These are phyloP conservation scores for Chitala chitala DNA, from an alignment of 2,113 vertebrate species.

Conservation along the genomic window DNA sequence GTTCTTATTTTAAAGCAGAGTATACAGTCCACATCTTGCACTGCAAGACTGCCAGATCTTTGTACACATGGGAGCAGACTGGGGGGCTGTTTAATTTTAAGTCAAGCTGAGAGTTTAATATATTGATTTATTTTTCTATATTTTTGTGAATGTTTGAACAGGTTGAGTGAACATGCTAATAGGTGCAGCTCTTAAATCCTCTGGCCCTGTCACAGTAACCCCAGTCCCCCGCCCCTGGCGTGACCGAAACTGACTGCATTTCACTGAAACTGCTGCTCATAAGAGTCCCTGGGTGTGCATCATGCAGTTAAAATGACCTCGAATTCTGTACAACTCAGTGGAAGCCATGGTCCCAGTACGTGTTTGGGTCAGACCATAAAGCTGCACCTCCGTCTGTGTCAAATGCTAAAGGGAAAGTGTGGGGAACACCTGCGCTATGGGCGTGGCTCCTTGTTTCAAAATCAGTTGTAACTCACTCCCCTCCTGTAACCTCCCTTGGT, in stretches of 20 bases:
- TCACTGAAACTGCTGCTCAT: constrained; percentile 31
- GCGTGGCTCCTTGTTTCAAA: too few relatives aligned
- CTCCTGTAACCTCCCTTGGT: too few relatives aligned
- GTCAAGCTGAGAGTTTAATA: constrained; percentile 49
- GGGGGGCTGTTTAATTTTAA: constrained; percentile 43
- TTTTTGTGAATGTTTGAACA: constrained; percentile 71
- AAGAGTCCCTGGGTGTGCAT: not conserved
- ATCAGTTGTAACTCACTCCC: too few relatives aligned
- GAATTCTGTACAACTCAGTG: too few relatives aligned
- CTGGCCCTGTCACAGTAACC: not conserved
- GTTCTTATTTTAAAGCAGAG: constrained; percentile 53
- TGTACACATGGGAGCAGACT: constrained; percentile 44
- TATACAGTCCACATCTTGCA: constrained; percentile 48
- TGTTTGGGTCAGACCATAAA: constrained; percentile 36
- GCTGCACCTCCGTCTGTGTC: constrained; percentile 57
- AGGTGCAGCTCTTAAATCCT: constrained; percentile 33
- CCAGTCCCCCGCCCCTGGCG: constrained; percentile 26
- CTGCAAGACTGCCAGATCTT: constrained; percentile 25
- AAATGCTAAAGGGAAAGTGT: constrained; percentile 58
- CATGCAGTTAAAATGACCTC: too few relatives aligned
- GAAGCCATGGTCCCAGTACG: not conserved
- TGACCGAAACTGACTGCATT: constrained; percentile 32
- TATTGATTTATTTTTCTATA: constrained; percentile 39
- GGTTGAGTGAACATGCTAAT: constrained; percentile 66
- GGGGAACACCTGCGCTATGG: constrained; percentile 41